These are phyloP conservation scores for Limonius californicus DNA, from an alignment of 1,140 invertebrate species.

Conservation along the genomic window DNA sequence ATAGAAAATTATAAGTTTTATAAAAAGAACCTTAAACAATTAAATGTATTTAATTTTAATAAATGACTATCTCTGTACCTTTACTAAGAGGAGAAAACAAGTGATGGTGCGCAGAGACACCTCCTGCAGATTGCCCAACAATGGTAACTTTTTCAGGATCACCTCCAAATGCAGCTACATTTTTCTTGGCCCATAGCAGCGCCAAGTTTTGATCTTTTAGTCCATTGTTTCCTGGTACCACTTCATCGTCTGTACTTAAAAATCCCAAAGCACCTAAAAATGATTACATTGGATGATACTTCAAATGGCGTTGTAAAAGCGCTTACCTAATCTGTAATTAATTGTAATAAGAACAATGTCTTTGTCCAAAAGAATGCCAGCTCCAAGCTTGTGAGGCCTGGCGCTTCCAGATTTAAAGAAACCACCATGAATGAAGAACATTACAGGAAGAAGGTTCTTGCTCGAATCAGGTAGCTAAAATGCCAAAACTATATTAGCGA, in stretches of 20 bases:
- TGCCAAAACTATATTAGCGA: no score
- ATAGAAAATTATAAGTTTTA: no score
- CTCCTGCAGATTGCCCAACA: constrained; percentile 66
- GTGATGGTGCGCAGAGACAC: constrained; percentile 59
- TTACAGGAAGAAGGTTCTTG: no score
- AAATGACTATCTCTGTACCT: not conserved
- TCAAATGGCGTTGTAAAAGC: no score
- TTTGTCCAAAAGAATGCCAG: constrained; percentile 56
- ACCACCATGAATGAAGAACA: constrained; percentile 51
- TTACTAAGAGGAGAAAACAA: constrained; percentile 62
- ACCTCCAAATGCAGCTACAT: constrained; percentile 68
- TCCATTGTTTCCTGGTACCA: constrained; percentile 64
- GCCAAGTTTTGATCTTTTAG: constrained; percentile 69
- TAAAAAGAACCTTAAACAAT: no score
- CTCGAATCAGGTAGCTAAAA: no score
- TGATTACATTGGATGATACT: no score
- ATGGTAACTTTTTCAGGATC: constrained; percentile 66
- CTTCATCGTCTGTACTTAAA: constrained; percentile 57
- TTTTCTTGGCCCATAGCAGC: constrained; percentile 64
- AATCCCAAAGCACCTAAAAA: constrained; percentile 17
- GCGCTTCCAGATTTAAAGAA: constrained; percentile 50
- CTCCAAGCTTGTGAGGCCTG: constrained; percentile 48
- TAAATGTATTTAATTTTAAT: no score
- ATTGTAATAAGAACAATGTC: constrained; percentile 63
- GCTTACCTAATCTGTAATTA: constrained; percentile 63